Evolutionary conservation across 1,140 invertebrate species (phyloP).

Genomic region (Euura lappo): DNA sequence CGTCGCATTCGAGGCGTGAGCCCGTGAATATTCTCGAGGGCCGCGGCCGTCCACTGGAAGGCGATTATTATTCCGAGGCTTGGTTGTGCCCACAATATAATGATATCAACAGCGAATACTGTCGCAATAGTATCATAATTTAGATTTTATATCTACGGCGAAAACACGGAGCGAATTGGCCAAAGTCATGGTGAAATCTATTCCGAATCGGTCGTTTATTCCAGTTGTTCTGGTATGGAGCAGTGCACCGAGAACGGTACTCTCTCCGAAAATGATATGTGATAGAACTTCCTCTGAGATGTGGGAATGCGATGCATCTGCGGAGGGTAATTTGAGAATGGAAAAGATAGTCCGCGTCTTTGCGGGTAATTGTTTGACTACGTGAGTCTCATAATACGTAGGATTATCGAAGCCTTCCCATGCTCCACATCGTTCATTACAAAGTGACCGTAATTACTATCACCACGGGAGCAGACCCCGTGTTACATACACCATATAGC

Average conservation of each 20-base stretch:
- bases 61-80: slow-evolving; percentile 51
- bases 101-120: slow-evolving; percentile 35
- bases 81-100: slow-evolving; percentile 41
- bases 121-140: too few species aligned
- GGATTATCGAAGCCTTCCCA: slow-evolving; percentile 60
- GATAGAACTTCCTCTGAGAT: neutral
- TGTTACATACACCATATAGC: neutral
- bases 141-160: too few species aligned
- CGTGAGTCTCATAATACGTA: slow-evolving; percentile 48
- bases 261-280: too few species aligned
- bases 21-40: slow-evolving; percentile 5
- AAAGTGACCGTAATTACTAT: slow-evolving; percentile 60
- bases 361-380: neutral
- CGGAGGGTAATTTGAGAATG: slow-evolving; percentile 40
- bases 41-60: slow-evolving; percentile 34
- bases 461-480: neutral
- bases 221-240: too few species aligned
- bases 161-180: too few species aligned
- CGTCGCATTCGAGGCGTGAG: neutral
- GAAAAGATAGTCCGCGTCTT: neutral
- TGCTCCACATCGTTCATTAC: slow-evolving; percentile 58
- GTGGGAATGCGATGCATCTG: slow-evolving; percentile 40
- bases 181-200: too few species aligned
- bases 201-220: too few species aligned
- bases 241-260: too few species aligned